These are phyloP conservation scores for Hipposideros larvatus DNA, from an alignment of 2,797 vertebrate species.

Conservation along the genomic window DNA sequence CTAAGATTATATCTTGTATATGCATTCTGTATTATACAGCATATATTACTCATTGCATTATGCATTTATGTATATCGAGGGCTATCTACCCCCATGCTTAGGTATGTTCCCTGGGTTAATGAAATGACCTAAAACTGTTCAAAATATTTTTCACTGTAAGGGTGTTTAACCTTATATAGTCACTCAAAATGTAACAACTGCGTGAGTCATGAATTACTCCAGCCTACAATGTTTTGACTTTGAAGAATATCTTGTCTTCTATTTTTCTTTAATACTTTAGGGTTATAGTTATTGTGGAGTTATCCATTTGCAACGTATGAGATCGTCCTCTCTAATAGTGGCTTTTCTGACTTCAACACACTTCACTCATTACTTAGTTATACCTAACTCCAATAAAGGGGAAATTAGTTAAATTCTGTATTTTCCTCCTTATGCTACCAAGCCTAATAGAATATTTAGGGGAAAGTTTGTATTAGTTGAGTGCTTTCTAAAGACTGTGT, in stretches of 20 bases:
- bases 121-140: neutral
- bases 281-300: neutral
- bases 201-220: rapidly evolving
- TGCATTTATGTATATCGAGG: neutral
- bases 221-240: neutral
- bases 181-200: neutral
- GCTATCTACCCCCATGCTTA: neutral
- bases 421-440: neutral
- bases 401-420: neutral
- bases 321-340: neutral
- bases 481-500: neutral
- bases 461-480: neutral
- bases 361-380: neutral
- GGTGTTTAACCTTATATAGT: neutral
- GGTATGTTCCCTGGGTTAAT: neutral
- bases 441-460: neutral
- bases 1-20: neutral
- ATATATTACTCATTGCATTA: neutral
- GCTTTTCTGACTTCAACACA: neutral
- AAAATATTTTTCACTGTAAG: neutral
- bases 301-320: neutral
- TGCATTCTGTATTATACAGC: neutral
- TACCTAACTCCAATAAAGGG: neutral
- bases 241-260: neutral
- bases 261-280: neutral